phyloP scores from a whole-genome alignment of 1,140 invertebrate genomes.

The Adelges cooleyi region DNA sequence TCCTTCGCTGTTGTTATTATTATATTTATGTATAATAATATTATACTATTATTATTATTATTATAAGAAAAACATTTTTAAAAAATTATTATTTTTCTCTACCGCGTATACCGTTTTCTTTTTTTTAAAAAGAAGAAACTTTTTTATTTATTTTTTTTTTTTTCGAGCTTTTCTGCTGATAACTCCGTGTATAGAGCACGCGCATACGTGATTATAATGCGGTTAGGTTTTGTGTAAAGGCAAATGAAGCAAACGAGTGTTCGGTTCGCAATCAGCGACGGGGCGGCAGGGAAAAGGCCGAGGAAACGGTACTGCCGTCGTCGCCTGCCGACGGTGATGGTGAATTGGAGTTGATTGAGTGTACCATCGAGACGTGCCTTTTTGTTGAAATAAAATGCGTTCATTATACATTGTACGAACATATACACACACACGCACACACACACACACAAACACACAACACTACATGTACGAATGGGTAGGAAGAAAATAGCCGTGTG shows the following conservation, averaged over 20 bases:
- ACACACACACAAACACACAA: neutral
- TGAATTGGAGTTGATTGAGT: constrained; percentile 28
- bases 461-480: too few species aligned
- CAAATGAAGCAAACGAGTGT: constrained; percentile 29
- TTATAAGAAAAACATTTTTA: too few species aligned
- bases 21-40: too few species aligned
- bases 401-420: constrained; percentile 20
- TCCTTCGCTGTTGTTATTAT: too few species aligned
- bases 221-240: constrained; percentile 24
- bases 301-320: neutral
- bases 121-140: neutral
- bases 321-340: constrained; percentile 13
- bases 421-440: neutral
- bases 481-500: too few species aligned
- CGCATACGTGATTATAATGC: constrained; percentile 27
- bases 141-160: neutral
- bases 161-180: neutral
- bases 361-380: constrained; percentile 28
- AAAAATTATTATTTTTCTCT: too few species aligned
- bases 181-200: constrained; percentile 1
- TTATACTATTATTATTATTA: too few species aligned
- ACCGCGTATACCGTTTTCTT: too few species aligned
- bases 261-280: constrained; percentile 21
- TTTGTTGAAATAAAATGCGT: constrained; percentile 29
- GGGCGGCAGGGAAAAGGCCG: neutral